Percentiles rank a stretch among this genome's conserved stretches.
These are phyloP conservation scores for Sebastes vulpes DNA, from an alignment of 2,797 vertebrate species.

Conservation along the genomic window DNA sequence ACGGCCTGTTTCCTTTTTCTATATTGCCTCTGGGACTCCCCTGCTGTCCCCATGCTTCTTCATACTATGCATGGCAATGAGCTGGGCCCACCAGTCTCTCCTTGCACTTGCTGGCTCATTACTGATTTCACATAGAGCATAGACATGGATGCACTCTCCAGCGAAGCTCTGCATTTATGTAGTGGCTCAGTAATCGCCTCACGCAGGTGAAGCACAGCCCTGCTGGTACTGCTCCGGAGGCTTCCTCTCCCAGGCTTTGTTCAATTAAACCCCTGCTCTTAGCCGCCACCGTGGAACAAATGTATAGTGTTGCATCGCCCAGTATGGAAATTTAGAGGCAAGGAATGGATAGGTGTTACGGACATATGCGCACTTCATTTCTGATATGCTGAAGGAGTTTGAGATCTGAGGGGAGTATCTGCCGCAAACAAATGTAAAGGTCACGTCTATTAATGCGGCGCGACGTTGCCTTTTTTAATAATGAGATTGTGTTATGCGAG, in stretches of 20 bases:
- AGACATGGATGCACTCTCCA: slow-evolving; percentile 42
- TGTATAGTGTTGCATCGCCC: not conserved
- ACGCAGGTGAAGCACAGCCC: slow-evolving; percentile 40
- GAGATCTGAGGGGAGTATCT: slow-evolving; percentile 12
- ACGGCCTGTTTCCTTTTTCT: slow-evolving; percentile 40
- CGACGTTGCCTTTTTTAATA: slow-evolving; percentile 40
- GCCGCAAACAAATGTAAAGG: slow-evolving; percentile 64
- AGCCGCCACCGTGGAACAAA: slow-evolving; percentile 19
- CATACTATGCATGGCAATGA: slow-evolving; percentile 68
- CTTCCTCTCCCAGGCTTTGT: slow-evolving; percentile 45
- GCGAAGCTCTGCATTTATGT: slow-evolving; percentile 18
- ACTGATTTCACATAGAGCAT: slow-evolving; percentile 49
- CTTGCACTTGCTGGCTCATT: slow-evolving; percentile 55
- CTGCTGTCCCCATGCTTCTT: slow-evolving; percentile 45
- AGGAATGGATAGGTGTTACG: not conserved
- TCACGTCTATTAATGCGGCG: slow-evolving; percentile 50
- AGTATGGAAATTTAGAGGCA: slow-evolving; percentile 3
- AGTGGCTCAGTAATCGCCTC: slow-evolving; percentile 49
- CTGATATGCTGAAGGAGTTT: slow-evolving; percentile 28
- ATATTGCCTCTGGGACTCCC: slow-evolving; percentile 50
- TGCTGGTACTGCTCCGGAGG: slow-evolving; percentile 19
- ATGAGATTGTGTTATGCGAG: slow-evolving; percentile 54
- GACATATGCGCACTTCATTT: not conserved
- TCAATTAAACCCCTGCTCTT: slow-evolving; percentile 60
- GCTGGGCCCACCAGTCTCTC: slow-evolving; percentile 39